Evolutionary conservation across 2,113 vertebrate species (phyloP).

Genomic region (Sarotherodon lohbergeri): DNA sequence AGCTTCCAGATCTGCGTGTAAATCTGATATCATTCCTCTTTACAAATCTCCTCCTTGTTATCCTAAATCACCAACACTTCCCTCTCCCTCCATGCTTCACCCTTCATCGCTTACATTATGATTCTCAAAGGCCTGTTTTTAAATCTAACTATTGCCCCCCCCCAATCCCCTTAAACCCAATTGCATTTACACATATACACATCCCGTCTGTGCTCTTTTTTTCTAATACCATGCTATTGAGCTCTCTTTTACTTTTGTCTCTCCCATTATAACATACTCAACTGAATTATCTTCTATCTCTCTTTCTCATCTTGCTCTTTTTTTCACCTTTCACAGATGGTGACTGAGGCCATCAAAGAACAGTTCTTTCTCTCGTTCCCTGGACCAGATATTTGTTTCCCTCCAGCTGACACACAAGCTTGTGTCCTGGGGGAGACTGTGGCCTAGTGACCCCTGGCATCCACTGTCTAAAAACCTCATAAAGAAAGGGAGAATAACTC

Average conservation of each 20-base stretch:
- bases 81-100: neutral
- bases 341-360: neutral
- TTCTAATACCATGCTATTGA: neutral
- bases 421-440: neutral
- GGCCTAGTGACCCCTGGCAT: neutral
- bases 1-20: neutral
- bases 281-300: neutral
- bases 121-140: neutral
- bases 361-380: neutral
- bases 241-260: neutral
- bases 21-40: neutral
- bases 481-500: neutral
- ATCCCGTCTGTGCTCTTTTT: neutral
- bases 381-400: neutral
- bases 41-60: neutral
- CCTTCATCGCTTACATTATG: neutral
- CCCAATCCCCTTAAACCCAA: neutral
- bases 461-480: neutral
- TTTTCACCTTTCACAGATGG: slow-evolving; percentile 11
- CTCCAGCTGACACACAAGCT: neutral
- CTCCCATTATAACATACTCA: neutral
- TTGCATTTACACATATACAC: neutral
- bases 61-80: neutral
- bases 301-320: neutral
- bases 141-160: neutral